Conservation (phyloP, 2,888 invertebrate species). For the Parnassius mnemosyne region DNA sequence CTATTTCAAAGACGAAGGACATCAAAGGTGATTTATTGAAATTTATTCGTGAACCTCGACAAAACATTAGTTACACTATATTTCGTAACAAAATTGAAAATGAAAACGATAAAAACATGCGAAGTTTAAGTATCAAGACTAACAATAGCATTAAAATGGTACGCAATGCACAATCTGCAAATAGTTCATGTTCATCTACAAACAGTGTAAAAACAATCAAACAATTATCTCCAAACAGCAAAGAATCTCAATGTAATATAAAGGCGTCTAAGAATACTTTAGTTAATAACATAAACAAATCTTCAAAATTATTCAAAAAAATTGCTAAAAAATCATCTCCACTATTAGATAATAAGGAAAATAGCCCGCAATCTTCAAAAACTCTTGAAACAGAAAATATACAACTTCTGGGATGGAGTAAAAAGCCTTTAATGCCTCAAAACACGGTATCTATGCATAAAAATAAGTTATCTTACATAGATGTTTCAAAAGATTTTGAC, state of each 20-base stretch:
- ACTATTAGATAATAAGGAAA: slow-evolving; percentile 53
- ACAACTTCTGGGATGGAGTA: slow-evolving; percentile 41
- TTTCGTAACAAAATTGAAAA: slow-evolving; percentile 49
- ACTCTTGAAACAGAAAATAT: not conserved
- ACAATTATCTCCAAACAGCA: slow-evolving; percentile 36
- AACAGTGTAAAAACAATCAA: slow-evolving; percentile 63
- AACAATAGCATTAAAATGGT: slow-evolving; percentile 37
- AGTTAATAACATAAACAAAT: slow-evolving; percentile 51
- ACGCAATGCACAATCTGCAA: slow-evolving; percentile 43
- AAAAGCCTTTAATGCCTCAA: slow-evolving; percentile 49
- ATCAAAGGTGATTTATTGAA: slow-evolving; percentile 47
- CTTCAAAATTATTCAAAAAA: slow-evolving; percentile 39
- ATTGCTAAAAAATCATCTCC: slow-evolving; percentile 10
- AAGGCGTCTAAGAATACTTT: slow-evolving; percentile 40
- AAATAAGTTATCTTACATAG: slow-evolving; percentile 42
- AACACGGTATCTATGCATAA: slow-evolving; percentile 43
- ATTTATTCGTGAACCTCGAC: slow-evolving; percentile 39
- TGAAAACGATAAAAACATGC: slow-evolving; percentile 29
- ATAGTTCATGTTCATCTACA: slow-evolving; percentile 63
- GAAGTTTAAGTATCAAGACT: slow-evolving; percentile 26
- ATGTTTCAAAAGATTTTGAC: slow-evolving; percentile 34
- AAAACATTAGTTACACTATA: slow-evolving; percentile 48
- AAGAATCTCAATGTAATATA: slow-evolving; percentile 36
- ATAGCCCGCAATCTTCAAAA: slow-evolving; percentile 51
- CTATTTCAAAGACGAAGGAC: slow-evolving; percentile 37